These are phyloP conservation scores for Laticauda laticaudata DNA, from an alignment of 2,113 vertebrate species.

Conservation along the genomic window DNA sequence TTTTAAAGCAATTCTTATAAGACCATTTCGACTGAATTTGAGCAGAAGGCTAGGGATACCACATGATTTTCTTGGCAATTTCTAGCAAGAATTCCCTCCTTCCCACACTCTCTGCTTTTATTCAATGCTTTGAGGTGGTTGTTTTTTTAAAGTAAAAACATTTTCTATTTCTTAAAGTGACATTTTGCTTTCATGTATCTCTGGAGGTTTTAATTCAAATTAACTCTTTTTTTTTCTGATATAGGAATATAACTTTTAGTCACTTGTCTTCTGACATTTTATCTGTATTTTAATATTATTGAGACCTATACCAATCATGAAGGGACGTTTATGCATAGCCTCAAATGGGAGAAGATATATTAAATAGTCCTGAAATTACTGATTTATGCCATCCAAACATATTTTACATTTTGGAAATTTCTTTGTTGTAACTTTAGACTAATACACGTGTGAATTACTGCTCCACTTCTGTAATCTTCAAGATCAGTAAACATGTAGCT, in stretches of 20 bases:
- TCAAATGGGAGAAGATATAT: neutral
- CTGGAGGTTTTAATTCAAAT: neutral
- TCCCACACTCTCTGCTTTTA: neutral
- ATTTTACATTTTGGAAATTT: neutral
- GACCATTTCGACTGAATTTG: slow-evolving; percentile 19
- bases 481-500: neutral
- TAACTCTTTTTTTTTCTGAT: neutral
- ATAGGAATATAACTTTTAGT: neutral
- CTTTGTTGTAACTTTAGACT: neutral
- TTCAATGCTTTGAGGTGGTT: neutral
- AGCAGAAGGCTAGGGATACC: neutral
- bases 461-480: neutral
- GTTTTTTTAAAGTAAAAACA: neutral
- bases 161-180: neutral
- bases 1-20: neutral
- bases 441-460: neutral
- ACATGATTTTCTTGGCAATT: slow-evolving; percentile 17
- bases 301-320: neutral
- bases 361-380: neutral
- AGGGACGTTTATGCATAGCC: neutral
- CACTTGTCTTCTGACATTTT: neutral
- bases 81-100: neutral
- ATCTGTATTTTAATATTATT: neutral
- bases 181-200: neutral
- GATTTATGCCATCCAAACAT: neutral